A percentile compares a stretch with the other conserved stretches of the same genome.
Evolutionary conservation across 1,140 invertebrate genomes (phyloP).

Genomic region (Linepithema humile): DNA sequence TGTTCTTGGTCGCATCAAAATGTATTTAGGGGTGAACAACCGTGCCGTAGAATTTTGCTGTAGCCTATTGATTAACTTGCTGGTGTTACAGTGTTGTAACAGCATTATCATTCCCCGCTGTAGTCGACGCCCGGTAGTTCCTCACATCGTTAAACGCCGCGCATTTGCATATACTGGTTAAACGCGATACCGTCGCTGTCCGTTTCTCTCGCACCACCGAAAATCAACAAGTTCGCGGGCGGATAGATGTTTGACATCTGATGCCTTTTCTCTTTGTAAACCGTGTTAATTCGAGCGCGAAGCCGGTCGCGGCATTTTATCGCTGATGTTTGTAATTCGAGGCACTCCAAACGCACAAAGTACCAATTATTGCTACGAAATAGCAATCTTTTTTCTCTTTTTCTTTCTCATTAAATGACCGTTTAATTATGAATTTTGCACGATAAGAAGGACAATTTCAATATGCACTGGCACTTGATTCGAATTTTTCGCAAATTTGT

Average conservation of each 20-base stretch:
- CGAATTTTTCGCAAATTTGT: neutral
- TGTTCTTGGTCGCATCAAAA: no score
- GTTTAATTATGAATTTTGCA: neutral
- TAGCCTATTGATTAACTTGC: slow-evolving; percentile 22
- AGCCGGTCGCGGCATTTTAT: neutral
- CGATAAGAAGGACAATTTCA: neutral
- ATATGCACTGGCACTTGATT: no score
- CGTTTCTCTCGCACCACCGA: neutral
- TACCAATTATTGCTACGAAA: neutral
- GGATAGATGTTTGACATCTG: slow-evolving; percentile 16
- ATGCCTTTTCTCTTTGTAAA: slow-evolving; percentile 14
- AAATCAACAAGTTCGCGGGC: slow-evolving; percentile 42
- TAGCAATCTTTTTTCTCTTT: no score
- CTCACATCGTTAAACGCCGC: slow-evolving; percentile 31
- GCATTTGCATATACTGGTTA: slow-evolving; percentile 39
- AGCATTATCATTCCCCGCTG: slow-evolving; percentile 22
- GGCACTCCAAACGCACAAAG: neutral
- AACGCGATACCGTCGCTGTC: neutral
- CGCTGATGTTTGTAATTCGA: slow-evolving; percentile 28
- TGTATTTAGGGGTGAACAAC: slow-evolving; percentile 7
- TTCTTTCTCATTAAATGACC: neutral
- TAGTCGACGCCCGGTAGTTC: neutral
- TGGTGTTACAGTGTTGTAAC: slow-evolving; percentile 13
- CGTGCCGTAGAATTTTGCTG: slow-evolving; percentile 8
- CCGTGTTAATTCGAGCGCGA: neutral